Percentiles rank a stretch among this genome's conserved stretches.
phyloP scores from a whole-genome alignment of 2,888 invertebrate species.

The Plebejus argus region DNA sequence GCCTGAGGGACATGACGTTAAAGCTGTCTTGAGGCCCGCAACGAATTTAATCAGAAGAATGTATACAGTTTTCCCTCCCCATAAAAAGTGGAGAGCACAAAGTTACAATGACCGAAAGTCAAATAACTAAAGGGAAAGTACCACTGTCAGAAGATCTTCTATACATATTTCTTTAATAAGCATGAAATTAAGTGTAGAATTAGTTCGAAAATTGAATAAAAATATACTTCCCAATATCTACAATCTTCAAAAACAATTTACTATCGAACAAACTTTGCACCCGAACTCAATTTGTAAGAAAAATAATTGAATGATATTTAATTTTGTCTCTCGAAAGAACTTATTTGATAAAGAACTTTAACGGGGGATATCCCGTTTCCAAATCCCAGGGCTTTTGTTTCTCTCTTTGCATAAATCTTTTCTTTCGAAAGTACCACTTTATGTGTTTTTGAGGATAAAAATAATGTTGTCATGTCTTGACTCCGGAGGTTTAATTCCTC shows the following conservation, averaged over 20 bases:
- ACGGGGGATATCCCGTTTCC: background rate
- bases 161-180: too few relatives aligned
- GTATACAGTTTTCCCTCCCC: too few relatives aligned
- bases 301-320: conserved; percentile 17
- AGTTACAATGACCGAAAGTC: too few relatives aligned
- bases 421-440: conserved; percentile 31
- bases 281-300: background rate
- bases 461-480: background rate
- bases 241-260: conserved; percentile 11
- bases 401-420: conserved; percentile 19
- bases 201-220: too few relatives aligned
- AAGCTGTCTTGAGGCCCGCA: too few relatives aligned
- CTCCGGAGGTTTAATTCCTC: background rate
- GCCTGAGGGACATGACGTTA: too few relatives aligned
- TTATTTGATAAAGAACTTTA: conserved; percentile 16
- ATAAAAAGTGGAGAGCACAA: too few relatives aligned
- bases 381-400: conserved; percentile 4
- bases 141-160: too few relatives aligned
- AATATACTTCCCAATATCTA: background rate
- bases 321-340: conserved; percentile 11
- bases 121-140: too few relatives aligned
- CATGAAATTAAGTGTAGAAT: too few relatives aligned
- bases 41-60: too few relatives aligned
- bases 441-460: background rate
- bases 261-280: background rate